These are phyloP conservation scores for Pseudomyrmex dendroicus DNA, from an alignment of 1,140 invertebrate genomes.

Conservation along the genomic window DNA sequence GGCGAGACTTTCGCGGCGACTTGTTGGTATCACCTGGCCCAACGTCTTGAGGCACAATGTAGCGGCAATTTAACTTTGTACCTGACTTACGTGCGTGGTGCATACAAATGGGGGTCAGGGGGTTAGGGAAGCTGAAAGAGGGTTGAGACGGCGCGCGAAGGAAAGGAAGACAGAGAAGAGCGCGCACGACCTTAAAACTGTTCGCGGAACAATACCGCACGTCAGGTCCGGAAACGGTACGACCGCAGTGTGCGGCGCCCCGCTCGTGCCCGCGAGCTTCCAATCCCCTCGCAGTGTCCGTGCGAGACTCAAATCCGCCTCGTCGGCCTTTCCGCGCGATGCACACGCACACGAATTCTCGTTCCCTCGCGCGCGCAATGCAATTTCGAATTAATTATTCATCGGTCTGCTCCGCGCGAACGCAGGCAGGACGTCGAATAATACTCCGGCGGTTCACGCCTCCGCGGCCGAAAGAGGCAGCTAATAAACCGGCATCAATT, in stretches of 20 bases:
- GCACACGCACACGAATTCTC: background rate
- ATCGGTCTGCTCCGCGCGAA: constrained; percentile 61
- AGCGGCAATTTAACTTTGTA: constrained; percentile 77
- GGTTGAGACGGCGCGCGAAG: background rate
- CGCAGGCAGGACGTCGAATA: constrained; percentile 76
- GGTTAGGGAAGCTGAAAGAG: background rate
- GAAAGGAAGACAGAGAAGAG: background rate
- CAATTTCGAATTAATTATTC: constrained; percentile 82
- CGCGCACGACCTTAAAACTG: constrained; percentile 59
- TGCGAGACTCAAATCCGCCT: background rate
- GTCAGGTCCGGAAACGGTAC: constrained; percentile 57
- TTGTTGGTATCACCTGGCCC: constrained; percentile 71
- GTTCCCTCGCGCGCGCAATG: constrained; percentile 34
- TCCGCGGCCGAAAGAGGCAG: constrained; percentile 79
- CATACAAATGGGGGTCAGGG: constrained; percentile 70
- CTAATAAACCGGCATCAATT: constrained; percentile 82
- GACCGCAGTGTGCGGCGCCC: constrained; percentile 14
- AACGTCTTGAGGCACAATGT: constrained; percentile 69
- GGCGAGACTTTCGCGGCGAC: constrained; percentile 46
- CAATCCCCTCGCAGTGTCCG: background rate
- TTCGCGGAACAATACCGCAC: constrained; percentile 62
- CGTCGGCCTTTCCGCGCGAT: background rate
- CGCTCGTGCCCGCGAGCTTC: background rate
- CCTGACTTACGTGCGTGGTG: constrained; percentile 66
- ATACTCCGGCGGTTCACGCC: constrained; percentile 76